These are phyloP conservation scores for Camarhynchus parvulus DNA, from an alignment of 2,113 vertebrate genomes.

Conservation along the genomic window DNA sequence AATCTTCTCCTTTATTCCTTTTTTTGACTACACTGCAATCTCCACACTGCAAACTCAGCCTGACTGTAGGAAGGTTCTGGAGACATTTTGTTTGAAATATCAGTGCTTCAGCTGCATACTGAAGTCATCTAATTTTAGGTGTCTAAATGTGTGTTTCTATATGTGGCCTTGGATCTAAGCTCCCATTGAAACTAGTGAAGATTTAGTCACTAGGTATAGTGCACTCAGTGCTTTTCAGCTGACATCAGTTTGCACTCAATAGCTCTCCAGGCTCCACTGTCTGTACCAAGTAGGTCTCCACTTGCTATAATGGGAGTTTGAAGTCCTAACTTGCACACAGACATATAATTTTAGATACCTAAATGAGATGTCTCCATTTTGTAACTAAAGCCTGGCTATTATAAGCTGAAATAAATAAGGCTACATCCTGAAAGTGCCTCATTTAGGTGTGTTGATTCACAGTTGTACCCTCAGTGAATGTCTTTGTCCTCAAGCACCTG, in stretches of 20 bases:
- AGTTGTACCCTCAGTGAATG: not conserved
- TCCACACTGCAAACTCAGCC: not conserved
- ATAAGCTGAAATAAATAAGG: slow-evolving; percentile 19
- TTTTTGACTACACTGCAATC: not conserved
- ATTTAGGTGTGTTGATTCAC: not conserved
- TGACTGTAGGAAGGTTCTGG: slow-evolving; percentile 17
- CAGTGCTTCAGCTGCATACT: slow-evolving; percentile 35
- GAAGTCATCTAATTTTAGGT: slow-evolving; percentile 61
- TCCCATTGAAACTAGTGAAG: slow-evolving; percentile 41
- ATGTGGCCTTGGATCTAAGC: slow-evolving; percentile 43
- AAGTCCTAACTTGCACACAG: not conserved
- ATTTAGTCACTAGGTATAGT: slow-evolving; percentile 39
- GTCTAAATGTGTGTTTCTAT: slow-evolving; percentile 53
- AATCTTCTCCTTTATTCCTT: not conserved
- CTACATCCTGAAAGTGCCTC: slow-evolving; percentile 1
- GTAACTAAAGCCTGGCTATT: slow-evolving; percentile 10
- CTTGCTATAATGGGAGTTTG: slow-evolving; percentile 18
- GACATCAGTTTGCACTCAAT: slow-evolving; percentile 43
- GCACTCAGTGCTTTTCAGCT: slow-evolving; percentile 36
- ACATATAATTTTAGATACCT: slow-evolving; percentile 34
- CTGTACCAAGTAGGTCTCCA: not conserved
- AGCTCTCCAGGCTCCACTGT: slow-evolving; percentile 30
- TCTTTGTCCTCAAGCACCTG: not conserved
- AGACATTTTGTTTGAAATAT: slow-evolving; percentile 19
- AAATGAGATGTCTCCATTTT: slow-evolving; percentile 28